Percentiles rank a stretch among this genome's conserved stretches.
Evolutionary conservation across 2,888 invertebrate species (phyloP).

Genomic region (Neuroscelio doddi): DNA sequence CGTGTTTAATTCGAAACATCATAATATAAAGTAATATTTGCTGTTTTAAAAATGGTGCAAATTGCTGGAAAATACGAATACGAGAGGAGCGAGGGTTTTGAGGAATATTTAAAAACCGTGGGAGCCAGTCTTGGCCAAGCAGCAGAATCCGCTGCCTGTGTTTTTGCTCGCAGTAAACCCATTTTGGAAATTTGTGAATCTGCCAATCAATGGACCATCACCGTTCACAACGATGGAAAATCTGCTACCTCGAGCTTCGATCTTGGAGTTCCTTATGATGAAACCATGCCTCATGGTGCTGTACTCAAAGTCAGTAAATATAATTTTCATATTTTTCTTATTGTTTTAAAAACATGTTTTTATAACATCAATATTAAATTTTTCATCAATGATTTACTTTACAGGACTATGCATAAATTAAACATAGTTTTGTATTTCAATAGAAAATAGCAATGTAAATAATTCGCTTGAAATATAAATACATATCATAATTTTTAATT

Average conservation of each 20-base stretch:
- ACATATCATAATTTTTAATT: constrained; percentile 28
- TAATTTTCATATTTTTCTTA: too few species aligned
- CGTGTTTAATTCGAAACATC: background rate
- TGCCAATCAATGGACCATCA: constrained; percentile 62
- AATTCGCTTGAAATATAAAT: constrained; percentile 8
- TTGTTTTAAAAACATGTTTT: too few species aligned
- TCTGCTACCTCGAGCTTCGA: constrained; percentile 61
- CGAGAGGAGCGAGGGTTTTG: constrained; percentile 65
- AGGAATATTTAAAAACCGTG: constrained; percentile 63
- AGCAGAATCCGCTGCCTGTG: constrained; percentile 47
- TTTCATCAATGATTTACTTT: too few species aligned
- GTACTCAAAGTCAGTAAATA: constrained; percentile 61
- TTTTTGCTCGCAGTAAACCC: constrained; percentile 62
- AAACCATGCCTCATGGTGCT: constrained; percentile 63
- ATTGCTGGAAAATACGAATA: constrained; percentile 66
- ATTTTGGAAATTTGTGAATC: constrained; percentile 57
- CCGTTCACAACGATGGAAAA: constrained; percentile 61
- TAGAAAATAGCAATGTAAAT: too few species aligned
- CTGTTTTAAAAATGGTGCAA: constrained; percentile 60
- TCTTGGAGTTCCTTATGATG: constrained; percentile 66
- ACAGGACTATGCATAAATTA: too few species aligned
- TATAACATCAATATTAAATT: too few species aligned
- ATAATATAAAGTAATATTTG: too few species aligned
- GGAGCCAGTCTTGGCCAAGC: constrained; percentile 51
- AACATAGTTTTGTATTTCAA: too few species aligned